Percentiles rank a stretch among this genome's conserved stretches.
Evolutionary conservation across 2,888 invertebrate genomes (phyloP).

Genomic region (Acronicta leporina): DNA sequence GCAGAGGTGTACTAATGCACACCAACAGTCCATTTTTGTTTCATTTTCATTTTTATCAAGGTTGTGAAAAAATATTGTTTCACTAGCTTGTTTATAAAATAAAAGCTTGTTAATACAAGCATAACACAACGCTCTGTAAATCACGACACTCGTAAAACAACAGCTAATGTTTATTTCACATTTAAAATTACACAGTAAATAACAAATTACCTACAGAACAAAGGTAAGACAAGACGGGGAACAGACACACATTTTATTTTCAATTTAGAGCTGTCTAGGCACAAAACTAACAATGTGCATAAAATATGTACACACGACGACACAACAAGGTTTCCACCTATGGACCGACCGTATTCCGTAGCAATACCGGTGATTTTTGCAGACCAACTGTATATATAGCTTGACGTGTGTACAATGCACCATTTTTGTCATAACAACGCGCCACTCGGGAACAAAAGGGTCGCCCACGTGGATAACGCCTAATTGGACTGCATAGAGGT

Average conservation of each 20-base stretch:
- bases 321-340: too few relatives aligned
- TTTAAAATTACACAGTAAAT: constrained; percentile 15
- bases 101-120: not conserved
- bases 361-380: too few relatives aligned
- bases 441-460: constrained; percentile 53
- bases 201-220: constrained; percentile 33
- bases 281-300: constrained; percentile 47
- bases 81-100: too few relatives aligned
- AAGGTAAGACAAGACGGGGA: constrained; percentile 18
- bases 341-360: not conserved
- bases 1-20: too few relatives aligned
- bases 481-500: constrained; percentile 57
- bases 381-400: too few relatives aligned
- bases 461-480: constrained; percentile 49
- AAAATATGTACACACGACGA: too few relatives aligned
- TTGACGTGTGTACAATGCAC: constrained; percentile 24
- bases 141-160: not conserved
- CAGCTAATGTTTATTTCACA: constrained; percentile 19
- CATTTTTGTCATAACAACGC: constrained; percentile 59
- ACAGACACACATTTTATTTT: constrained; percentile 40
- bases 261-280: constrained; percentile 39
- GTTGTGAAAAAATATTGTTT: too few relatives aligned
- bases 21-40: too few relatives aligned
- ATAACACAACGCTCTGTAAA: constrained; percentile 6
- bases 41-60: too few relatives aligned